Percentiles rank a stretch among this genome's conserved stretches.
Evolutionary conservation across 2,113 vertebrate species (phyloP).

Genomic region (Peromyscus californicus): DNA sequence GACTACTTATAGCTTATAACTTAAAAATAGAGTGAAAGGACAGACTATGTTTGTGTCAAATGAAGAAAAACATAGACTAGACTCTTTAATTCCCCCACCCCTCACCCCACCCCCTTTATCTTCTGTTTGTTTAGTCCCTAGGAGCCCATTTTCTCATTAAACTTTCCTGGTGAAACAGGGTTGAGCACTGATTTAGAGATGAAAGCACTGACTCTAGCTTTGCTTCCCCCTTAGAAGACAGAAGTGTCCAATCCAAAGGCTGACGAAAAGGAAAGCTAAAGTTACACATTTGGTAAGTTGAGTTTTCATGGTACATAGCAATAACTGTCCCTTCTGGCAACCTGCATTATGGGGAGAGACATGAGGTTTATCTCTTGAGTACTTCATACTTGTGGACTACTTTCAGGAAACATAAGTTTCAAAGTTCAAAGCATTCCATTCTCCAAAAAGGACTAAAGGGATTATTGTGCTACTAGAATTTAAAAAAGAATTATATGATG

Average conservation of each 20-base stretch:
- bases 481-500: neutral
- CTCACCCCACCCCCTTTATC: neutral
- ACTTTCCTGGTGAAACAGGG: neutral
- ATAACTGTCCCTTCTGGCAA: neutral
- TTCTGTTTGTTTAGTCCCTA: slow-evolving; percentile 14
- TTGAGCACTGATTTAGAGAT: slow-evolving; percentile 15
- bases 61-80: neutral
- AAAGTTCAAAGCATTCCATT: neutral
- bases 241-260: slow-evolving; percentile 85
- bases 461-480: neutral
- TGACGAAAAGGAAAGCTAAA: slow-evolving; percentile 87
- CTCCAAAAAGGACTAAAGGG: neutral
- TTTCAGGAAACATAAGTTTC: slow-evolving; percentile 3
- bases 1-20: slow-evolving; percentile 43
- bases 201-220: slow-evolving; percentile 35
- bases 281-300: slow-evolving; percentile 81
- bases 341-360: neutral
- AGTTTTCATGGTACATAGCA: neutral
- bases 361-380: neutral
- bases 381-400: neutral
- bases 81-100: neutral
- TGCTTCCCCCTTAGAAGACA: slow-evolving; percentile 80
- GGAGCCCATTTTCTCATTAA: neutral
- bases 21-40: slow-evolving; percentile 21
- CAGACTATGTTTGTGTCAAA: neutral